A percentile compares a stretch with the other conserved stretches of the same genome.
Evolutionary conservation across 2,797 vertebrate genomes (phyloP).

Genomic region (Rhabdophis nuchalis): DNA sequence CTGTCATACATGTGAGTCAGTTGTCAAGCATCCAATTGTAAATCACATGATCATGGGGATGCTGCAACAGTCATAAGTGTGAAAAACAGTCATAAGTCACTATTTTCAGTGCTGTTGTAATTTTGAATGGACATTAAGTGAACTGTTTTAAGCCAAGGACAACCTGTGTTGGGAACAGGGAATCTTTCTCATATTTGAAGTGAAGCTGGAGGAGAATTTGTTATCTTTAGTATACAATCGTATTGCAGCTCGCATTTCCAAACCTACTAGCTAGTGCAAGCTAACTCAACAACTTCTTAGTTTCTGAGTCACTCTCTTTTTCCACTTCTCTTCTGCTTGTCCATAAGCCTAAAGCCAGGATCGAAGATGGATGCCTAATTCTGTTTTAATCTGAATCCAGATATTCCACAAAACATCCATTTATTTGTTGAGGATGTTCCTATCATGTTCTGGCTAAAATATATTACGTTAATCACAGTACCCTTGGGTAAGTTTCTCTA

Average conservation of each 20-base stretch:
- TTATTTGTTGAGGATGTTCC: background rate
- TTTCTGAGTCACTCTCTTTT: background rate
- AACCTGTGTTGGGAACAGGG: background rate
- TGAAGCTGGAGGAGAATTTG: no score
- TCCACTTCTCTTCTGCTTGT: background rate
- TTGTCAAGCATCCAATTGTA: background rate
- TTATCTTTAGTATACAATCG: background rate
- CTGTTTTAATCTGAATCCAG: background rate
- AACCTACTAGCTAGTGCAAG: background rate
- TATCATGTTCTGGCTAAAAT: background rate
- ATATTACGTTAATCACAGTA: background rate
- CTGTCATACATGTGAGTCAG: background rate
- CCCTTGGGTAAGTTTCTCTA: background rate
- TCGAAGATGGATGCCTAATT: background rate
- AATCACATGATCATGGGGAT: background rate
- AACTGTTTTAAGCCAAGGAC: background rate
- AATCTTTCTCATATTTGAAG: background rate
- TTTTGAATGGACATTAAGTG: background rate
- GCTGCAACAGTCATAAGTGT: background rate
- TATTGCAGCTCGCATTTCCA: background rate
- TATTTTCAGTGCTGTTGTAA: background rate
- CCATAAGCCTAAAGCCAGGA: background rate
- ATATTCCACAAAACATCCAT: background rate
- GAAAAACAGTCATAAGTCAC: background rate
- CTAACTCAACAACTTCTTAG: background rate